Percentiles rank a stretch among this genome's conserved stretches.
phyloP scores from a whole-genome alignment of 2,797 vertebrate genomes.

The Craterocephalus amniculus region DNA sequence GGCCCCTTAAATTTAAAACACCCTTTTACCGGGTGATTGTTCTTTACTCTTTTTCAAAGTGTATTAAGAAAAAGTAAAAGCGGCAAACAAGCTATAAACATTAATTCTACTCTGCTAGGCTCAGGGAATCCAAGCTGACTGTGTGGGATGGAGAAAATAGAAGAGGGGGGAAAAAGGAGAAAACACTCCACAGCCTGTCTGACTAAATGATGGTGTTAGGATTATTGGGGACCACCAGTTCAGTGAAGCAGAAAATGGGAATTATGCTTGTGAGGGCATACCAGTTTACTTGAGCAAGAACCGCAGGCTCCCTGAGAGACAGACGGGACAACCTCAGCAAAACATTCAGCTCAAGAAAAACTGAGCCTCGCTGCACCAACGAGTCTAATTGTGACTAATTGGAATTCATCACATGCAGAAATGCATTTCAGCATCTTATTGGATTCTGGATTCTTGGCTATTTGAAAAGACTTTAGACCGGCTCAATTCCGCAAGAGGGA shows the following conservation, averaged over 20 bases:
- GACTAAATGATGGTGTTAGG: constrained; percentile 85
- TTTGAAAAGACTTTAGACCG: constrained; percentile 47
- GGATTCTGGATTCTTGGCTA: constrained; percentile 53
- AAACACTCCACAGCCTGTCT: constrained; percentile 70
- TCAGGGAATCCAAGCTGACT: constrained; percentile 68
- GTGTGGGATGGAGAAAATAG: constrained; percentile 66
- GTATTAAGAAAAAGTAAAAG: constrained; percentile 40
- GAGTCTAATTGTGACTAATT: constrained; percentile 75
- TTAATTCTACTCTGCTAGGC: constrained; percentile 74
- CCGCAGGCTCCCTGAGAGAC: constrained; percentile 64
- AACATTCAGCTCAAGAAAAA: constrained; percentile 43
- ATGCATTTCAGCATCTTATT: constrained; percentile 56
- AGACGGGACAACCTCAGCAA: constrained; percentile 61
- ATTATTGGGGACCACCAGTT: constrained; percentile 84
- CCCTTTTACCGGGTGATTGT: constrained; percentile 46
- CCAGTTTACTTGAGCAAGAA: constrained; percentile 75
- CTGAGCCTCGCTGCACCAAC: constrained; percentile 17
- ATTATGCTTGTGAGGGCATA: constrained; percentile 77
- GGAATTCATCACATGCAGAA: constrained; percentile 68
- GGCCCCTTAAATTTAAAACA: constrained; percentile 52
- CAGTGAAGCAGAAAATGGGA: constrained; percentile 87
- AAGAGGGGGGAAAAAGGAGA: constrained; percentile 20
- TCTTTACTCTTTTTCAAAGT: constrained; percentile 53
- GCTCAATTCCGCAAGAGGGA: constrained; percentile 41
- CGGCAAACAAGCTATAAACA: constrained; percentile 53